A percentile compares a stretch with the other conserved stretches of the same genome.
phyloP scores from a whole-genome alignment of 2,888 invertebrate species.

The Cephus pulcher region DNA sequence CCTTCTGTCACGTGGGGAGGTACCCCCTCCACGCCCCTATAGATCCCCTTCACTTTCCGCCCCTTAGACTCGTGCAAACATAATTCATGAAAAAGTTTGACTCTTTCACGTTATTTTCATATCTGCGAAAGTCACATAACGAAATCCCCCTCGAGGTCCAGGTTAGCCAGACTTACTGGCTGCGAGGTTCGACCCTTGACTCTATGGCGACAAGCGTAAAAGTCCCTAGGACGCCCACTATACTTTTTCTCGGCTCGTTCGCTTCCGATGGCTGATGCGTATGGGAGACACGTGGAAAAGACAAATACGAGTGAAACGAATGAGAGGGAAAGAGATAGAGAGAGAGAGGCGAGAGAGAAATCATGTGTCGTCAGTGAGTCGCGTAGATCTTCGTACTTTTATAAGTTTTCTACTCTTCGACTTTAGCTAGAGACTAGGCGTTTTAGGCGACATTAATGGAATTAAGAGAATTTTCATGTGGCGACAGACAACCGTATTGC shows the following conservation, averaged over 20 bases:
- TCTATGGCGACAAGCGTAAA: background rate
- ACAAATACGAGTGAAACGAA: constrained; percentile 8
- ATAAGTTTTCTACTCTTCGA: constrained; percentile 58
- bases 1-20: too few species aligned
- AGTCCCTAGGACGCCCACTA: constrained; percentile 12
- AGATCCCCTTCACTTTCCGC: too few species aligned
- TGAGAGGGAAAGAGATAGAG: background rate
- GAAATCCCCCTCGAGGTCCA: constrained; percentile 1
- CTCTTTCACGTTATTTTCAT: background rate
- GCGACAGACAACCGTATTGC: background rate
- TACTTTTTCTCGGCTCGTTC: constrained; percentile 7
- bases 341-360: background rate
- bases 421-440: constrained; percentile 34
- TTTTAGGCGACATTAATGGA: background rate
- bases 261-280: background rate
- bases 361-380: constrained; percentile 3
- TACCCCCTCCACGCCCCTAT: too few species aligned
- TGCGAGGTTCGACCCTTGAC: background rate
- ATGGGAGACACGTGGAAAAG: constrained; percentile 12
- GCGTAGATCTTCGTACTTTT: constrained; percentile 53
- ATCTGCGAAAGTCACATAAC: background rate
- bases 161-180: background rate
- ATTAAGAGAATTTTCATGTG: background rate
- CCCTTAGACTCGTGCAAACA: background rate
- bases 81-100: background rate